Evolutionary conservation across 2,113 vertebrate genomes (phyloP), one percentile per base, ranked within the genome.

Genomic region (Antidorcas marsupialis): DNA sequence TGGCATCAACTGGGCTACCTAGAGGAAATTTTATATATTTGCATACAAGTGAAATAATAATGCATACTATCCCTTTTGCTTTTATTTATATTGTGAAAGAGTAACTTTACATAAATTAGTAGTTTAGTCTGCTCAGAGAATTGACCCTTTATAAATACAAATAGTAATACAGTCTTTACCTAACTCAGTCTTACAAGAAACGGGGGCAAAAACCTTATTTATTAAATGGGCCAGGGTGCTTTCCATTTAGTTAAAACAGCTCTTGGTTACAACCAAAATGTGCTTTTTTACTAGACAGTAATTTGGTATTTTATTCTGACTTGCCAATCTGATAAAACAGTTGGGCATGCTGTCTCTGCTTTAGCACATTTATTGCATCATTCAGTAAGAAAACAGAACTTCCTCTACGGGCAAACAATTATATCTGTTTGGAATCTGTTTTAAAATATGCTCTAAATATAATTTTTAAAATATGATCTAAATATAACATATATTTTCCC

Each of bases 331-430:
- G 43, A 93, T 87, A 71, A 57, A 96, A 93, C 89, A 97, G 60
- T 86, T 52, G 87, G 91, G 79, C 27, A 25, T 95, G 52, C 79
- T 96, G 71, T 91, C 89, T 96, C 71, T 88, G 81, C 50, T n/a
- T 91, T 64, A 81, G 76, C 53, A 52, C 82, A 86, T 79, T 96
- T 87, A 96, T 82, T 96, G 74, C 36, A 92, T 96, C 97, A 71
- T 96, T 87, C n/a, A 91, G 47, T 78, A 96, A 96, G 81, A 95
- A 97, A 97, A 93, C 71, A 95, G 82, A 97, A 95, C 59, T 98
- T 96, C 33, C 36, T 97, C 71, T 87, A 87, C 84, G 96, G 84
- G 91, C 60, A 96, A 95, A 93, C 62, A 60, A 36, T 93, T 95
- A 52, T 89, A 71, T 60, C 62, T 87, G 36, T 95, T 97, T 87